Evolutionary conservation across 2,113 vertebrate species (phyloP).

Genomic region (Tinamus guttatus): DNA sequence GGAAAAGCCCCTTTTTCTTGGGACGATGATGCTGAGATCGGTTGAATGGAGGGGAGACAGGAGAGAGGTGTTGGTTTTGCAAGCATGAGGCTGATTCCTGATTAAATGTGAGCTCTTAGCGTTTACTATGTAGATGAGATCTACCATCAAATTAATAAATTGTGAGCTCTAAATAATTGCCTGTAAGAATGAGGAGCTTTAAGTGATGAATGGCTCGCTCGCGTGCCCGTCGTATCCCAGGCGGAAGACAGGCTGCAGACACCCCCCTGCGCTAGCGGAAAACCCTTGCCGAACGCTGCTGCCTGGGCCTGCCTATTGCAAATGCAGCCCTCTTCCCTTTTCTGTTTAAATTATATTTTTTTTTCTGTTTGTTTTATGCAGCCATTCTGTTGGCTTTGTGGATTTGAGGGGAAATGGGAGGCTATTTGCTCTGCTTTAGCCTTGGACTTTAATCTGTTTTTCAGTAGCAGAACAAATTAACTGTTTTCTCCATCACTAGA

Average conservation of each 20-base stretch:
- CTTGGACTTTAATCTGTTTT: constrained; percentile 53
- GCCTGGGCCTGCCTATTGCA: not conserved
- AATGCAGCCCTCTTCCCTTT: constrained; percentile 5
- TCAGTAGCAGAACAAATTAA: constrained; percentile 65
- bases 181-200: constrained; percentile 1
- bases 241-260: not conserved
- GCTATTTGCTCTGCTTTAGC: constrained; percentile 48
- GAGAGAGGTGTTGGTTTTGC: not conserved
- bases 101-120: not conserved
- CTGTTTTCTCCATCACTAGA: constrained; percentile 25
- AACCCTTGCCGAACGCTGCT: not conserved
- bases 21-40: not conserved
- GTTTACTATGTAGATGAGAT: not conserved
- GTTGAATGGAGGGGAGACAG: not conserved
- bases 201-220: not conserved
- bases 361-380: constrained; percentile 44
- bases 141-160: constrained; percentile 33
- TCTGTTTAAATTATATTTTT: constrained; percentile 7
- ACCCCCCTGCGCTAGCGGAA: constrained; percentile 18
- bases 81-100: not conserved
- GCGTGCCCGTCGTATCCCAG: not conserved
- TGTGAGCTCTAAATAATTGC: constrained; percentile 58
- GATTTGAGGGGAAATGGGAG: constrained; percentile 6
- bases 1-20: not conserved
- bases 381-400: not conserved